A percentile compares a stretch with the other conserved stretches of the same genome.
Conservation (phyloP, 2,113 vertebrate genomes). For the Actenoides lindsayi region DNA sequence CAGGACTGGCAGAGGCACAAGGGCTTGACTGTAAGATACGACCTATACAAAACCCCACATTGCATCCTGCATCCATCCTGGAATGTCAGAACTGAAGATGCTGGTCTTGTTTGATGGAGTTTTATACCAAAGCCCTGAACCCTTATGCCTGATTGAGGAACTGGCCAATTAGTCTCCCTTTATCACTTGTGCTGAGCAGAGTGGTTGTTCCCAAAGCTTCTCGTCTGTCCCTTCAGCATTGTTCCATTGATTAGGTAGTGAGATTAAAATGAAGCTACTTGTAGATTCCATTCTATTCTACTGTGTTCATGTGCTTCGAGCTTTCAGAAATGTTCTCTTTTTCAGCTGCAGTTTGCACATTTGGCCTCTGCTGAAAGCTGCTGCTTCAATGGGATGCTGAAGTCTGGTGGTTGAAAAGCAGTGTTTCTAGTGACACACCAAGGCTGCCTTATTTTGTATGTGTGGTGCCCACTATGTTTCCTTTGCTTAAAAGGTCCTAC, state of each 20-base stretch:
- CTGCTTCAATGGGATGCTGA: slow-evolving; percentile 20
- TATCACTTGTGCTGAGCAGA: neutral
- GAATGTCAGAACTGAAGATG: neutral
- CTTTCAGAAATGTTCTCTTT: slow-evolving; percentile 32
- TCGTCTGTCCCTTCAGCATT: neutral
- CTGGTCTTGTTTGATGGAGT: neutral
- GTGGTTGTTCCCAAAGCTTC: neutral
- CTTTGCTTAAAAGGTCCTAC: neutral
- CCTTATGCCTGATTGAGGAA: neutral
- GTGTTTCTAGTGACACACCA: neutral
- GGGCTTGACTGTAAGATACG: neutral
- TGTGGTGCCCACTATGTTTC: neutral
- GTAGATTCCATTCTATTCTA: slow-evolving; percentile 2
- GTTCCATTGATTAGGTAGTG: neutral
- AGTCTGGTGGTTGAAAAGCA: neutral
- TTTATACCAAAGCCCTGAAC: neutral
- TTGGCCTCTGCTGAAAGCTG: slow-evolving; percentile 49
- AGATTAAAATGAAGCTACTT: slow-evolving; percentile 6
- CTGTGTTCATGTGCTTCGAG: neutral
- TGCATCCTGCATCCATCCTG: neutral
- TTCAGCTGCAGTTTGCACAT: slow-evolving; percentile 33
- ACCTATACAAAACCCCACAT: neutral
- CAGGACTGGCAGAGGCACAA: neutral
- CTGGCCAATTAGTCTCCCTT: neutral
- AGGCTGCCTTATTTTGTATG: neutral